Evolutionary conservation across 2,113 vertebrate genomes (phyloP).

Genomic region (Catagonus wagneri): DNA sequence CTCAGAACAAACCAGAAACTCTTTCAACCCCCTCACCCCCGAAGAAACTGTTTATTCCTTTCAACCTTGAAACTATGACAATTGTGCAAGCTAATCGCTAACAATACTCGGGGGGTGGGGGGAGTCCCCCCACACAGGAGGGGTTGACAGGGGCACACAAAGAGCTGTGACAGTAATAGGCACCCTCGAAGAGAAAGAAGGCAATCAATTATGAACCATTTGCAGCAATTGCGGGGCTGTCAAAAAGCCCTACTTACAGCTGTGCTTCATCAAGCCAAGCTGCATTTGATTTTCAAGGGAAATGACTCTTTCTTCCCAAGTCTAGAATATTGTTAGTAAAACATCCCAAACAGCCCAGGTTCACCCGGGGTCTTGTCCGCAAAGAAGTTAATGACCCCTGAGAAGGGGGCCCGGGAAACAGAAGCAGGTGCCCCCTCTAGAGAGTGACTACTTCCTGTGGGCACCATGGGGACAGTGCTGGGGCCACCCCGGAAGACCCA

Average conservation of each 20-base stretch:
- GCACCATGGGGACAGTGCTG: accelerated
- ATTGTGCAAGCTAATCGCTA: slow-evolving; percentile 61
- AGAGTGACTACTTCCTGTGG: not conserved
- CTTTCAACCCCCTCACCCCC: not conserved
- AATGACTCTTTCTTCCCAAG: slow-evolving; percentile 72
- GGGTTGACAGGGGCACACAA: slow-evolving; percentile 84
- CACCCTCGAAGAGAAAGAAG: slow-evolving; percentile 83
- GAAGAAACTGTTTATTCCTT: slow-evolving; percentile 65
- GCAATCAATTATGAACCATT: slow-evolving; percentile 88
- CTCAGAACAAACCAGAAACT: slow-evolving; percentile 23
- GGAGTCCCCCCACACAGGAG: slow-evolving; percentile 41
- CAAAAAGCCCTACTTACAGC: slow-evolving; percentile 84
- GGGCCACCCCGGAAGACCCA: not conserved
- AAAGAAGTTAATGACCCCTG: slow-evolving; percentile 58
- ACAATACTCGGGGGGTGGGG: not conserved
- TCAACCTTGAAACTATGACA: slow-evolving; percentile 43
- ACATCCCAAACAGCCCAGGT: slow-evolving; percentile 60
- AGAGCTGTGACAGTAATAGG: slow-evolving; percentile 89
- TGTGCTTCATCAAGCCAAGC: slow-evolving; percentile 78
- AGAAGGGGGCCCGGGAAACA: not conserved
- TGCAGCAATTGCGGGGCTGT: slow-evolving; percentile 88
- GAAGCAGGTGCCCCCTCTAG: not conserved
- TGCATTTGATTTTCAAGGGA: slow-evolving; percentile 73
- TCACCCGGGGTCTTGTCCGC: slow-evolving; percentile 63
- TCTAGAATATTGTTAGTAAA: slow-evolving; percentile 70